Evolutionary conservation across 2,113 vertebrate species (phyloP), one percentile per base, ranked within the genome.

Genomic region (Tringa solitaria): DNA sequence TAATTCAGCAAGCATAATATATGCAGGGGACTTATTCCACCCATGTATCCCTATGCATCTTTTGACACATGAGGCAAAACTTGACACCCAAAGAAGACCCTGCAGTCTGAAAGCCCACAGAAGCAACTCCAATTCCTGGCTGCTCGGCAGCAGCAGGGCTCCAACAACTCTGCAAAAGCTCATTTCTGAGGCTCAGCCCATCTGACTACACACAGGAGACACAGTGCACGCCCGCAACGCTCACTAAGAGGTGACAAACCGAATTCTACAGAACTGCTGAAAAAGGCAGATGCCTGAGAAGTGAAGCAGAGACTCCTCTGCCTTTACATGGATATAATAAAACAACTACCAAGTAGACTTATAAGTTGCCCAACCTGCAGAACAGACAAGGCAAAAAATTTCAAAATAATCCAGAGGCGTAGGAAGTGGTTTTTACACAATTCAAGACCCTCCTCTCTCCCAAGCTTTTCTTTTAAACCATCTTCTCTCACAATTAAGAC

Each of bases 201-300:
- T 4, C 28, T 4, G 32, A 18, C 35, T 17, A 5, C 60, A 14
- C 43, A 1, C 24, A 13, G 28, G 24, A 65, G 21, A 10, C 21
- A 23, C 45, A 10, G 5, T 0, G 9, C 5, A 7, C 1, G 3
- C 21, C 50, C 1, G 2, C 37, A 35, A 12, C 0, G 0, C 30
- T 61, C 32, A 8, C 3, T 0, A 8, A 33, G 43, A 28, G 32
- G 20, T 6, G 12, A 78, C 45, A 12, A 13, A 2, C 33, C 0
- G 61, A 56, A 37, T 8, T 46, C 78, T 43, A 48, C 35, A 32
- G 2, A 45, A 4, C 20, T 22, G 18, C 30, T 33, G 67, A 2
- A 20, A 56, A 30, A 37, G 21, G 30, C 8, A 79, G 37, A 43
- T 63, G 24, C 39, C 45, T 2, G 13, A 45, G 14, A 63, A 70